These are phyloP conservation scores for Anthoptus insignis DNA, from an alignment of 2,888 invertebrate genomes.

Conservation along the genomic window DNA sequence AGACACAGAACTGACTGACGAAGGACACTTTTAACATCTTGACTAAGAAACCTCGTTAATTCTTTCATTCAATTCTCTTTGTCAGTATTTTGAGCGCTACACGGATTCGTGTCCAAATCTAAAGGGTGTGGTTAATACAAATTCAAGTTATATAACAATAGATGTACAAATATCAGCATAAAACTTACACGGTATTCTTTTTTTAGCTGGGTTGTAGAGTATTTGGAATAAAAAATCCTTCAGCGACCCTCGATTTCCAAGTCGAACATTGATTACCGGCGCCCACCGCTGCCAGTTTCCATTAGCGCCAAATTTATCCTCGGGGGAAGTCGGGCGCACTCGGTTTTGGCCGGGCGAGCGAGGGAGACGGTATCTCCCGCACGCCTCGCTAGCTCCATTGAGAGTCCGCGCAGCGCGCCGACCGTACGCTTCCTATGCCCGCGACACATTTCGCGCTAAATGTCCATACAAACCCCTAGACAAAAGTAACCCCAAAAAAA, in stretches of 20 bases:
- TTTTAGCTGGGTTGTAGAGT: background rate
- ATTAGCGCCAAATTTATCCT: conserved; percentile 86
- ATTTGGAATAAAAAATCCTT: conserved; percentile 51
- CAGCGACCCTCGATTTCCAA: conserved; percentile 71
- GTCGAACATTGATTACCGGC: conserved; percentile 82
- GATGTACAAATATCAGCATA: too few relatives aligned
- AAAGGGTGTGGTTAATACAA: background rate
- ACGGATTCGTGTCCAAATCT: background rate
- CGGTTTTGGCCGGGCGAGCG: conserved; percentile 69
- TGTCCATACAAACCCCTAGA: conserved; percentile 59
- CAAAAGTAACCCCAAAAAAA: conserved; percentile 63
- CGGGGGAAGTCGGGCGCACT: conserved; percentile 75
- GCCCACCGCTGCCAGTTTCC: conserved; percentile 76
- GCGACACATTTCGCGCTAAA: conserved; percentile 62
- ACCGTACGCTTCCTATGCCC: conserved; percentile 59
- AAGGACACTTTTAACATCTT: too few relatives aligned
- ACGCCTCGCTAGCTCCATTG: conserved; percentile 52
- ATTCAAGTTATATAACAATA: too few relatives aligned
- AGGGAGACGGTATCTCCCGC: conserved; percentile 64
- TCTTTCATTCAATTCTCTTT: too few relatives aligned
- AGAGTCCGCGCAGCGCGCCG: conserved; percentile 57
- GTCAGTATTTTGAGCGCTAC: background rate
- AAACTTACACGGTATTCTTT: background rate
- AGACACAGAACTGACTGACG: too few relatives aligned
- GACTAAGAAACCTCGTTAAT: too few relatives aligned